phyloP scores from a whole-genome alignment of 2,113 vertebrate genomes.

The Erinaceus europaeus region DNA sequence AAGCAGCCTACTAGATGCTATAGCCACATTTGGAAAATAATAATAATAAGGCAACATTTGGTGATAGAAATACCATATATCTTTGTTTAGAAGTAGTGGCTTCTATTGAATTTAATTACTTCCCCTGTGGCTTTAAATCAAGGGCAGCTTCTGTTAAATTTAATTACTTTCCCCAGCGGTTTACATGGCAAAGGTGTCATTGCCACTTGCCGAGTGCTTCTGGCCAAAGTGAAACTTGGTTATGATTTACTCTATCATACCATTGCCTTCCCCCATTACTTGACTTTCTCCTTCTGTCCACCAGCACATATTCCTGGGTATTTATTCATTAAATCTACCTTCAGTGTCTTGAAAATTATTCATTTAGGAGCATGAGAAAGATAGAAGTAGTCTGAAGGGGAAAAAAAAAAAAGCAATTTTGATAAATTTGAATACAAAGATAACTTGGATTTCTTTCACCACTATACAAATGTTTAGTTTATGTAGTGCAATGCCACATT shows the following conservation, averaged over 20 bases:
- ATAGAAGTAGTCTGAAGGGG: conserved; percentile 45
- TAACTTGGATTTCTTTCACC: neutral
- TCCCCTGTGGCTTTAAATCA: conserved; percentile 78
- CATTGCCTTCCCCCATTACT: neutral
- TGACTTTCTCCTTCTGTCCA: neutral
- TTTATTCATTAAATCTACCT: conserved; percentile 62
- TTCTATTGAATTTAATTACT: conserved; percentile 77
- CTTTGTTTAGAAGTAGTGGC: conserved; percentile 75
- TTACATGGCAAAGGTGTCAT: conserved; percentile 72
- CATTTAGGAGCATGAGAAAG: conserved; percentile 70
- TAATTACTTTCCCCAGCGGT: conserved; percentile 74
- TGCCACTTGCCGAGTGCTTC: conserved; percentile 52
- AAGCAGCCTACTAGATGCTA: conserved; percentile 23
- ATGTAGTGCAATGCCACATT: neutral
- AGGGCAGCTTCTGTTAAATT: conserved; percentile 75
- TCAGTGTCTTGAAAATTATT: conserved; percentile 63
- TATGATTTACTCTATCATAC: conserved; percentile 25
- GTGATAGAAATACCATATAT: conserved; percentile 71
- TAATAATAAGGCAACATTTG: conserved; percentile 47
- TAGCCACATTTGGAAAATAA: neutral
- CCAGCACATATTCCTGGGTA: neutral
- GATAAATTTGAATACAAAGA: conserved; percentile 62
- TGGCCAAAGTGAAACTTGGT: conserved; percentile 33
- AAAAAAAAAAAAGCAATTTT: conserved; percentile 56
- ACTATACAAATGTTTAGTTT: conserved; percentile 14